Evolutionary conservation across 2,113 vertebrate genomes (phyloP).

Genomic region (Numida meleagris): DNA sequence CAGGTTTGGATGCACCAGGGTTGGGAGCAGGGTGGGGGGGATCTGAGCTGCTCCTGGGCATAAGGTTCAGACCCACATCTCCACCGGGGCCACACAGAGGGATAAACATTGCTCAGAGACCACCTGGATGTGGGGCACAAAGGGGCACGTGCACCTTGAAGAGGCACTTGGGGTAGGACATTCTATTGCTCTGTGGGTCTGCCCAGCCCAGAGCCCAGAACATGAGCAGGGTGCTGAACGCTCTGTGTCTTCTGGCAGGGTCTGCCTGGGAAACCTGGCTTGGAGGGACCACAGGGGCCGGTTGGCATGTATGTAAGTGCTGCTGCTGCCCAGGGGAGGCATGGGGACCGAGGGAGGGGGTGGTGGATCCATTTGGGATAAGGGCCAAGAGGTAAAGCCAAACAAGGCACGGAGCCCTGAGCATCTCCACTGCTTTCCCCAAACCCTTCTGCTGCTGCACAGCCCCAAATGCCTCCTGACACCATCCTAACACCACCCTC

Average conservation of each 20-base stretch:
- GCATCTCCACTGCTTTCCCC: not conserved
- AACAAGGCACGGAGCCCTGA: not conserved
- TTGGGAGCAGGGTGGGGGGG: not conserved
- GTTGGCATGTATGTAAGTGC: constrained; percentile 91
- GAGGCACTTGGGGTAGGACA: not conserved
- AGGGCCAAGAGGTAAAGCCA: not conserved
- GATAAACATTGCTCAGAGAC: not conserved
- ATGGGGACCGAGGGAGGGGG: no score
- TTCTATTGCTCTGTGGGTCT: not conserved
- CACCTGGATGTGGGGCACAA: not conserved
- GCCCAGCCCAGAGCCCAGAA: not conserved
- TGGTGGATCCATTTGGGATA: not conserved
- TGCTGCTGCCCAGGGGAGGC: not conserved
- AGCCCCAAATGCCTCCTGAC: not conserved
- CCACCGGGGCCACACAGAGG: not conserved
- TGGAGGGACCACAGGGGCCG: constrained; percentile 84
- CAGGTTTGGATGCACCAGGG: not conserved
- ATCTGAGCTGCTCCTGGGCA: not conserved
- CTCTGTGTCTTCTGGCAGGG: constrained; percentile 71
- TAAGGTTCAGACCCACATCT: not conserved
- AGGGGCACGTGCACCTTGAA: not conserved
- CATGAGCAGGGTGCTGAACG: not conserved
- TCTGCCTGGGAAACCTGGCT: constrained; percentile 83
- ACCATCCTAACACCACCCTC: rapidly evolving
- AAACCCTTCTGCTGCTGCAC: rapidly evolving